These are phyloP conservation scores for Adineta ricciae DNA, from an alignment of 2,888 invertebrate genomes.

Conservation along the genomic window DNA sequence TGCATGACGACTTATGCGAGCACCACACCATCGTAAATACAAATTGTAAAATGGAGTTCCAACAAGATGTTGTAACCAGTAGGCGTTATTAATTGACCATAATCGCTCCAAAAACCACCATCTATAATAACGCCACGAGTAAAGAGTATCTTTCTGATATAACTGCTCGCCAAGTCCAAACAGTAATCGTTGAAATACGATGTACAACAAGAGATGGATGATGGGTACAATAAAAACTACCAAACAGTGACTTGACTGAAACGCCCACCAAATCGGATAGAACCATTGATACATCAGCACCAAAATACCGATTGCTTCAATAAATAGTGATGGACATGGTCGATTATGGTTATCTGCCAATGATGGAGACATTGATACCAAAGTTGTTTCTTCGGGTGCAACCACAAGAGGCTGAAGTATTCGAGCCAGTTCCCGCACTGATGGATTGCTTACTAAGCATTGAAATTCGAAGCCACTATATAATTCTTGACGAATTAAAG, in stretches of 20 bases:
- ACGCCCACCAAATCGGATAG: neutral
- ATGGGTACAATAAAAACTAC: neutral
- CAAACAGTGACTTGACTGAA: neutral
- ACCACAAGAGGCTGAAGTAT: too few relatives aligned
- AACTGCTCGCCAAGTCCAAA: neutral
- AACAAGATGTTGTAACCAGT: neutral
- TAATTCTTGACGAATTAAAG: too few relatives aligned
- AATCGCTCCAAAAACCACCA: neutral
- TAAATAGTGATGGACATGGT: neutral
- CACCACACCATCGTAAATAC: neutral
- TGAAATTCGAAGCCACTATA: too few relatives aligned
- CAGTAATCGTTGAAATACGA: neutral
- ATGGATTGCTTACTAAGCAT: too few relatives aligned
- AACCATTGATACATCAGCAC: neutral
- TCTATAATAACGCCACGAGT: neutral
- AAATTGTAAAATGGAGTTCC: neutral
- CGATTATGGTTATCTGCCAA: too few relatives aligned
- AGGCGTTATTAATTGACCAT: neutral
- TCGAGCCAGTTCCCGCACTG: too few relatives aligned
- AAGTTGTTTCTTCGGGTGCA: too few relatives aligned
- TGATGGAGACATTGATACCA: too few relatives aligned
- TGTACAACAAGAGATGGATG: neutral
- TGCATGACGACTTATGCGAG: neutral
- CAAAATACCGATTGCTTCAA: neutral
- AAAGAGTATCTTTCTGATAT: neutral